phyloP scores from a whole-genome alignment of 2,113 vertebrate species.

The Pedionomus torquatus region DNA sequence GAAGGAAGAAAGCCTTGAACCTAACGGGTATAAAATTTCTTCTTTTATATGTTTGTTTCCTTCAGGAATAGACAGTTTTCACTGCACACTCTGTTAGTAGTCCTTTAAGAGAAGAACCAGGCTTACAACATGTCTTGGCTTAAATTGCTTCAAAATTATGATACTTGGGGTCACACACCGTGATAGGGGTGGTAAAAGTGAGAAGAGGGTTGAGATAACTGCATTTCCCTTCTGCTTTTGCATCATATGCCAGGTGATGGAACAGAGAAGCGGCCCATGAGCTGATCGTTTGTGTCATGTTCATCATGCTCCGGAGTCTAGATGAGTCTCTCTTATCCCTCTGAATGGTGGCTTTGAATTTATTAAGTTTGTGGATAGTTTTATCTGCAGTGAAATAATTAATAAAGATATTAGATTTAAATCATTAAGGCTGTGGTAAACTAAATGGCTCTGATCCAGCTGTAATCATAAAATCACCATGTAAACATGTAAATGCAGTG shows the following conservation, averaged over 20 bases:
- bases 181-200: neutral
- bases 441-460: neutral
- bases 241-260: neutral
- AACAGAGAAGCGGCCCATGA: neutral
- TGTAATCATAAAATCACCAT: neutral
- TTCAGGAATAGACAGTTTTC: neutral
- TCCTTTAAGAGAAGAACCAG: neutral
- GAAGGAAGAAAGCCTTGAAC: neutral
- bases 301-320: neutral
- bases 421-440: neutral
- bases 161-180: neutral
- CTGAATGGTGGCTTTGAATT: neutral
- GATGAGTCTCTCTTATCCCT: neutral
- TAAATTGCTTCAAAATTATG: neutral
- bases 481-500: neutral
- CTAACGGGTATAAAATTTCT: neutral
- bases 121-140: neutral
- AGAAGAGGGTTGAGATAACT: neutral
- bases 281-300: neutral
- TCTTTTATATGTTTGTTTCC: neutral
- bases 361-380: neutral
- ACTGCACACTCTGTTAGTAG: neutral
- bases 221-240: neutral
- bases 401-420: neutral
- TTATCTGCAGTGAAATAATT: neutral